A percentile compares a stretch with the other conserved stretches of the same genome.
These are phyloP conservation scores for Mirounga angustirostris DNA, from an alignment of 2,113 vertebrate species.

Conservation along the genomic window DNA sequence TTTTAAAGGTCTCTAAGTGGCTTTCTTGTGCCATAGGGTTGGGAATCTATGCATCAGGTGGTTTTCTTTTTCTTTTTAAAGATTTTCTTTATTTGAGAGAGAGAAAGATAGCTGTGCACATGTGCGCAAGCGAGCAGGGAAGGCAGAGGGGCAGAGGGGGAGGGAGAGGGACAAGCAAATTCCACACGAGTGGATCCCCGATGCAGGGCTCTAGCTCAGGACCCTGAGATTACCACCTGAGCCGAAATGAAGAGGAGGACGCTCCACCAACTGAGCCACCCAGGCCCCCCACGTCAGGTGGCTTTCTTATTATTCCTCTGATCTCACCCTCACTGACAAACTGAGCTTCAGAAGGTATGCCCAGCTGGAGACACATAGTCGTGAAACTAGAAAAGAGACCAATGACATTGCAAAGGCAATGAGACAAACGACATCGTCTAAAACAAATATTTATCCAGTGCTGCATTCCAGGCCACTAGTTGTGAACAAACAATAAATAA, in stretches of 20 bases:
- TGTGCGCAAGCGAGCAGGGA: not conserved
- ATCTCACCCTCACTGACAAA: not conserved
- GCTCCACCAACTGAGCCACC: not conserved
- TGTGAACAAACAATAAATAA: conserved; percentile 7
- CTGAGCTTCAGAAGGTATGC: not conserved
- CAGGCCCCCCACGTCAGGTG: not conserved
- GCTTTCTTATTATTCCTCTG: conserved; percentile 7
- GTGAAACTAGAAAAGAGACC: conserved; percentile 27
- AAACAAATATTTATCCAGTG: conserved; percentile 33
- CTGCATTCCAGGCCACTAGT: not conserved
- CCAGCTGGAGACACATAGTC: not conserved
- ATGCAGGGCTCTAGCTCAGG: not conserved
- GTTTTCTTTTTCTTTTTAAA: not conserved
- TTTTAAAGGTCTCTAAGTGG: conserved; percentile 14
- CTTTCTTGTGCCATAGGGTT: not conserved
- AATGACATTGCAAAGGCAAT: not conserved
- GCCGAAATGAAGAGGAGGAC: not conserved
- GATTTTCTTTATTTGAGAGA: not conserved
- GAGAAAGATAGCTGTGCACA: not conserved
- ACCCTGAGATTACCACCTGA: not conserved
- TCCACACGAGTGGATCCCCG: not conserved
- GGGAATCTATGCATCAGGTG: not conserved
- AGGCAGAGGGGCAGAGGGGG: accelerated
- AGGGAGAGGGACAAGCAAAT: not conserved
- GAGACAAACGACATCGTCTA: not conserved